Base-by-base conservation (phyloP, 2,888 invertebrate genomes). In the Athrips mouffetella region DNA sequence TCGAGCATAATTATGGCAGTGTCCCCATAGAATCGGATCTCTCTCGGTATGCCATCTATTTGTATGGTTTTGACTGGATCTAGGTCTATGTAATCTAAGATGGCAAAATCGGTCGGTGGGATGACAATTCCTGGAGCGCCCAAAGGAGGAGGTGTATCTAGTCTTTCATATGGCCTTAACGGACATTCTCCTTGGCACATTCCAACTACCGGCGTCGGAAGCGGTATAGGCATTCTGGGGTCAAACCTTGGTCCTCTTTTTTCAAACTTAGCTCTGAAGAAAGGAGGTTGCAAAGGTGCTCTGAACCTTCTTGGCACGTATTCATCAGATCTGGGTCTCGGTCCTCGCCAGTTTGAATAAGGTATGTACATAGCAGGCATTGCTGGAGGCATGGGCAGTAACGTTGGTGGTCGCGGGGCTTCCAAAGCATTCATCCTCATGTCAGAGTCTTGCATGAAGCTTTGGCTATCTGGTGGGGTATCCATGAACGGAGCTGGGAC, bases 11-110 rank as follows among this genome's bases (percentile, higher is more conserved):
- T 93, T 23, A 97, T 90, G 0, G 95, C 96, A 1, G 92, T 93
- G 53, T 95, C 93, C 15, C 94, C 96, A 66, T 98, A 97, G 65
- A 95, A 96, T 15, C 96, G 87, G 39, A 96, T 94, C 70, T 96
- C 96, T 58, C 95, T 90, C 0, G 94, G 92, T 13, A 92, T 83
- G 0, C 93, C 93, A 70, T 96, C 96, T 37, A 98, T 96, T 51
- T 92, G 92, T 27, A 97, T 95, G 3, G 93, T 93, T 60, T 93
- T 93, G 59, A 94, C 93, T 0, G 94, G 91, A 67, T 95, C 94
- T 47, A 78, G 80, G 31, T 87, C 84, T 8, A 89, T 85, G 55
- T 80, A 89, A 48, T 89, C 89, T 20, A 89, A 45, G 15, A 87
- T 60, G 53, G 65, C 73, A 49, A 65, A 74, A 60, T 85, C 80